These are phyloP conservation scores for Ondatra zibethicus DNA, from an alignment of 2,113 vertebrate species.

Conservation along the genomic window DNA sequence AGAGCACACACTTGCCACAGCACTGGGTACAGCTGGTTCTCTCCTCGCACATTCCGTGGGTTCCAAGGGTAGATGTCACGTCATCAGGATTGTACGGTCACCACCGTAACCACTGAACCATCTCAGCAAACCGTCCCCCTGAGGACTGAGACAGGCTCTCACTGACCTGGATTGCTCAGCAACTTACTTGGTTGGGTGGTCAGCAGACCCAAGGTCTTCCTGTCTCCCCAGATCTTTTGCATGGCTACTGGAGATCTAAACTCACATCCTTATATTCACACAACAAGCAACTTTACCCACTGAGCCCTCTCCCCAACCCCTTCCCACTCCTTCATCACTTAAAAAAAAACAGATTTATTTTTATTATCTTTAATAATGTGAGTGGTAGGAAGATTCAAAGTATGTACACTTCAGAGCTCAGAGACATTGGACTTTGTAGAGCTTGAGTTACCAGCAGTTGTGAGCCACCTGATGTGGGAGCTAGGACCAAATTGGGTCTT, in stretches of 20 bases:
- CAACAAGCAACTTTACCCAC: neutral
- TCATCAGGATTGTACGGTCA: neutral
- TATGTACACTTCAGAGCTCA: neutral
- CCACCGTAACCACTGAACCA: too few species aligned
- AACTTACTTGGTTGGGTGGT: neutral
- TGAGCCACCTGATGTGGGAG: neutral
- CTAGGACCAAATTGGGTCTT: neutral
- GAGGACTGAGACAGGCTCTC: neutral
- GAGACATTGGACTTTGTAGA: neutral
- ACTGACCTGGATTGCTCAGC: neutral
- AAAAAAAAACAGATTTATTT: neutral
- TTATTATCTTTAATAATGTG: neutral
- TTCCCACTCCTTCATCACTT: neutral
- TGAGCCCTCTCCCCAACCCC: neutral
- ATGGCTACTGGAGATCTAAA: neutral
- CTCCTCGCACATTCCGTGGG: neutral
- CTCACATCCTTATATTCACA: neutral
- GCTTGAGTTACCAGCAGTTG: too few species aligned
- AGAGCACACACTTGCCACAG: neutral
- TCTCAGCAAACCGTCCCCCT: neutral
- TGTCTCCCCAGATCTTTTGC: neutral
- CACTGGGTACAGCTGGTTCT: too few species aligned
- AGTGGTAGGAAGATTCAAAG: neutral
- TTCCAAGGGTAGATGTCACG: neutral
- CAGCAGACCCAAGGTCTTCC: neutral